Conservation (phyloP, 2,797 vertebrate species). For the Meriones psammophilus region DNA sequence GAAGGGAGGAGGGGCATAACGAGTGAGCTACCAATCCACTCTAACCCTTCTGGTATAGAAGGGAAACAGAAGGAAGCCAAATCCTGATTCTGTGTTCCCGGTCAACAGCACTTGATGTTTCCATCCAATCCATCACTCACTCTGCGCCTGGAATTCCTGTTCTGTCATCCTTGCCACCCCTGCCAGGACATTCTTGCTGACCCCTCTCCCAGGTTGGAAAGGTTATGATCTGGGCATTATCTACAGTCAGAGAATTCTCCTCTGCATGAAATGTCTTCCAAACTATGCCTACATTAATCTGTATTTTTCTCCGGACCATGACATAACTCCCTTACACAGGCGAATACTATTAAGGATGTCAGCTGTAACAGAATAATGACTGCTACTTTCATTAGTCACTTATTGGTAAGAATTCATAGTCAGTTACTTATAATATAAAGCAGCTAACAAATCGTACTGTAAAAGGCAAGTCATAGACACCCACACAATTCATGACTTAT, state of each 20-base stretch:
- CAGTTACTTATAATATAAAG: slow-evolving; percentile 11
- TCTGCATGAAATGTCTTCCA: slow-evolving; percentile 24
- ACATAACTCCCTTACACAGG: not conserved
- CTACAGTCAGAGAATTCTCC: slow-evolving; percentile 30
- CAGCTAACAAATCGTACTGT: slow-evolving; percentile 11
- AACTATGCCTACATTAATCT: not conserved
- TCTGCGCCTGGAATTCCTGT: not conserved
- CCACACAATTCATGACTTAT: not conserved
- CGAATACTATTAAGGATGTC: slow-evolving; percentile 35
- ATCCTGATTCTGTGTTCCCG: not conserved
- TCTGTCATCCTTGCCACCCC: not conserved
- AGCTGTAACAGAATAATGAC: not conserved
- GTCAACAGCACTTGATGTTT: slow-evolving; percentile 37
- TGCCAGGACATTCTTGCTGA: not conserved
- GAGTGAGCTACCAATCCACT: not conserved
- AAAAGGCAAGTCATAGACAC: slow-evolving; percentile 58
- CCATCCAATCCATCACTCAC: not conserved
- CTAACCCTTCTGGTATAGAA: not conserved
- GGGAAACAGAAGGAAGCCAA: not conserved
- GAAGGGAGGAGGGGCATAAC: not conserved
- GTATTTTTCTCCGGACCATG: slow-evolving; percentile 3
- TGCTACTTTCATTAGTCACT: not conserved
- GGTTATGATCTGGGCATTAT: slow-evolving; percentile 32
- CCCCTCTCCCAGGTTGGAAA: not conserved
- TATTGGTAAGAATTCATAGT: slow-evolving; percentile 50